Evolutionary conservation across 2,888 invertebrate species (phyloP), one percentile per base, ranked within the genome.

Genomic region (Crocallis elinguaria): DNA sequence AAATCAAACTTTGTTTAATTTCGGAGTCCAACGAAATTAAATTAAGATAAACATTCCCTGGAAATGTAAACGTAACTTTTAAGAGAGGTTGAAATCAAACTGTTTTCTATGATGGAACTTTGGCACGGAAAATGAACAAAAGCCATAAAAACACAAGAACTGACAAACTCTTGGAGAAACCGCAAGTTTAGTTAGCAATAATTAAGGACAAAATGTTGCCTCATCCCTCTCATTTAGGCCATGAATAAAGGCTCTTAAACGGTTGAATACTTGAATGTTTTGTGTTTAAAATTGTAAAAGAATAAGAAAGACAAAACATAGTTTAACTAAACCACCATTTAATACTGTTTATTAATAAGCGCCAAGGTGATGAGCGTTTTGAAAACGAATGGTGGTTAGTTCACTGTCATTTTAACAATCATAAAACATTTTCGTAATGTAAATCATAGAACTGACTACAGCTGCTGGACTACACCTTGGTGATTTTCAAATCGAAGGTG

Each of bases 121-220:
- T 29, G 12, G 11, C 35, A 13, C 12, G 37, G 38, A 25, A 25
- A 38, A 38, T 38, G 8, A 38, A 27, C 25, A 25, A 38, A 38
- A 14, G 14, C 25, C 3, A 25, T 23, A 37, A 38, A 38, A 38
- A 38, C 37, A 36, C 21, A 32, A 56, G n/a, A 69, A 69, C 67
- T 60, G 62, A 64, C 66, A 44, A 66, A 73, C 66, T 73, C 57
- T 42, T 44, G 43, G 51, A 73, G 67, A 54, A 65, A 66, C 64
- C 62, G 68, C 67, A 69, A 73, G 45, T 73, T 64, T 64, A 69
- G 66, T 60, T 64, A 74, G 66, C 71, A 72, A 73, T 73, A 77
- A 77, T 79, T 77, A 74, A 76, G 70, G 64, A 69, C 66, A 65
- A 70, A 73, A 75, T 64, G 69, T 66, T 62, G 48, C 45, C 58